phyloP scores from a whole-genome alignment of 2,113 vertebrate species.

The Dermatemys mawii region DNA sequence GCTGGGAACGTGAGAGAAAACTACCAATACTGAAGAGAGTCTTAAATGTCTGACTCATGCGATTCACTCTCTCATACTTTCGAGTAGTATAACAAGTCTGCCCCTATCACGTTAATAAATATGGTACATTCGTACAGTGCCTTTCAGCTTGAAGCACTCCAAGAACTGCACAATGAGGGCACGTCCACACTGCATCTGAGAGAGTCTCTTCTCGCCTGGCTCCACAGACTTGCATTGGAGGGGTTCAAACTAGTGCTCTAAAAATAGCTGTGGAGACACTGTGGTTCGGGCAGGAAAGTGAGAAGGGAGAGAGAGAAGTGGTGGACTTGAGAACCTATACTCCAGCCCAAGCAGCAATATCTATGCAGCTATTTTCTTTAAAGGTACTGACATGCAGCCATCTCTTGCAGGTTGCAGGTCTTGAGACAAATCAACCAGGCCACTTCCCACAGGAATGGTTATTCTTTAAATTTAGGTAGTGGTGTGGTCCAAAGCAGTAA shows the following conservation, averaged over 20 bases:
- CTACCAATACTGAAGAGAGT: neutral
- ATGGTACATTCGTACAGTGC: neutral
- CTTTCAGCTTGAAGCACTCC: neutral
- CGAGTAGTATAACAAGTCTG: neutral
- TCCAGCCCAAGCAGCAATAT: neutral
- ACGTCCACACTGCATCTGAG: neutral
- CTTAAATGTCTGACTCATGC: neutral
- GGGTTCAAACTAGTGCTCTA: neutral
- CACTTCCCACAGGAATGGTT: constrained; percentile 29
- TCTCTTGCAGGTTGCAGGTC: neutral
- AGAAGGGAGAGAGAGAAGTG: neutral
- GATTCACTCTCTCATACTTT: neutral
- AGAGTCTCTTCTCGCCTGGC: neutral
- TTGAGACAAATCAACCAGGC: neutral
- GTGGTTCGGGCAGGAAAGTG: too few species aligned
- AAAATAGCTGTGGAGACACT: neutral
- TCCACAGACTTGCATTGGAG: too few species aligned
- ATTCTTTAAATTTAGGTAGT: constrained; percentile 38
- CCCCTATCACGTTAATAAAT: accelerated
- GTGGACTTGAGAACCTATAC: too few species aligned
- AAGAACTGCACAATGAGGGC: neutral
- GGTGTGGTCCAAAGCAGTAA: neutral
- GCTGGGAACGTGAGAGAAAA: neutral
- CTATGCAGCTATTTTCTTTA: neutral
- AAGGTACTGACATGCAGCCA: neutral